phyloP scores from a whole-genome alignment of 1,140 invertebrate species.

The Bombus huntii region DNA sequence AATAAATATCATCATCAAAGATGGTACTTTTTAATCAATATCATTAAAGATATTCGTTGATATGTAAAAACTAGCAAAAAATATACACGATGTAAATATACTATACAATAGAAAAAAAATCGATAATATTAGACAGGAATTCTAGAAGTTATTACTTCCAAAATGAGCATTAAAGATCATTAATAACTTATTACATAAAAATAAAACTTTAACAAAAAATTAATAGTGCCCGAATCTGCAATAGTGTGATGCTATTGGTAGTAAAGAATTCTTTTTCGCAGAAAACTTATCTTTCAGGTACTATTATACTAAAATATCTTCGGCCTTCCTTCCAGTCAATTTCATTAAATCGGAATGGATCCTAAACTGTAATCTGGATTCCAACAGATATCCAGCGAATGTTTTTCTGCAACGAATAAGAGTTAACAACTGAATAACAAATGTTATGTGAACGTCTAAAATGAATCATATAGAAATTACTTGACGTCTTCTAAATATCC shows the following conservation, averaged over 20 bases:
- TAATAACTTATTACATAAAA: neutral
- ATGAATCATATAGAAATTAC: constrained; percentile 81
- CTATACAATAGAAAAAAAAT: neutral
- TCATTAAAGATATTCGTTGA: neutral
- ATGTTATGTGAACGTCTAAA: neutral
- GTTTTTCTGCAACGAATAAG: constrained; percentile 86
- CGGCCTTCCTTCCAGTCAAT: constrained; percentile 77
- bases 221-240: constrained; percentile 35
- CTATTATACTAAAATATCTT: constrained; percentile 53
- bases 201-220: neutral
- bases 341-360: constrained; percentile 91
- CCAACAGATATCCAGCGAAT: constrained; percentile 94
- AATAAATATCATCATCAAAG: neutral
- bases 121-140: neutral
- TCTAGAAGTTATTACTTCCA: neutral
- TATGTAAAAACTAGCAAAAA: neutral
- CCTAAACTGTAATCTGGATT: constrained; percentile 95
- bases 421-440: neutral
- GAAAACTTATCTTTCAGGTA: neutral
- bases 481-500: constrained; percentile 91
- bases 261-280: constrained; percentile 16
- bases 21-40: neutral
- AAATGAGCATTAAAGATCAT: constrained; percentile 7
- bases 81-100: neutral
- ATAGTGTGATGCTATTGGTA: constrained; percentile 50